phyloP scores from a whole-genome alignment of 2,113 vertebrate genomes.

The Ciconia maguari region DNA sequence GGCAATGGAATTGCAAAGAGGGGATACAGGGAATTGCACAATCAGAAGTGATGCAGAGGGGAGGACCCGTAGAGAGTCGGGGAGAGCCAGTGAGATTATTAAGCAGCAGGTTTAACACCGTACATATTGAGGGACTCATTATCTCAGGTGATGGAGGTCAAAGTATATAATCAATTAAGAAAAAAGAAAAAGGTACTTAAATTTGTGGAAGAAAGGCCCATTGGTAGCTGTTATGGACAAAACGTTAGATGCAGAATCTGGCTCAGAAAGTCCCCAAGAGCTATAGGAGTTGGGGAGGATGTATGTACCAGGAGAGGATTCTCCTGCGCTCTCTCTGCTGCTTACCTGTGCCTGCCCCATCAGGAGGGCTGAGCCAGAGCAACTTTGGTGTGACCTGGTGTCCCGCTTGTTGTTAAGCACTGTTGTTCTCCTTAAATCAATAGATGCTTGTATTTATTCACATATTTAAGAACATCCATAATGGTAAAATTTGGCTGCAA shows the following conservation, averaged over 20 bases:
- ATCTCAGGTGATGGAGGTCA: not conserved
- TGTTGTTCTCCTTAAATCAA: not conserved
- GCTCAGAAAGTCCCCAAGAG: not conserved
- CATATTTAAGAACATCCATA: not conserved
- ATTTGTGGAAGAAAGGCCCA: not conserved
- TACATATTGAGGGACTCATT: not conserved
- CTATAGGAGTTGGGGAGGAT: not conserved
- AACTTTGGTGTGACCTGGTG: not conserved
- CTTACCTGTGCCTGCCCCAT: fast-evolving
- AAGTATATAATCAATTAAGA: not conserved
- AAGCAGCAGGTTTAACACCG: not conserved
- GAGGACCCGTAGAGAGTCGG: not conserved
- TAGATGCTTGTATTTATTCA: not conserved
- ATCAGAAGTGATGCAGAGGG: not conserved
- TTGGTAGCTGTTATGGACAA: not conserved
- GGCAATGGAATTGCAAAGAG: not conserved
- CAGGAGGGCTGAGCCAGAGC: not conserved
- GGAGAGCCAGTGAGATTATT: not conserved
- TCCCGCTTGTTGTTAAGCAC: no score
- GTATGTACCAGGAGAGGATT: not conserved
- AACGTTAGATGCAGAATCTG: not conserved
- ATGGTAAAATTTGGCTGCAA: not conserved
- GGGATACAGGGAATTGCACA: not conserved
- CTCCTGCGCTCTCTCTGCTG: no score
- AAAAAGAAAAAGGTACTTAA: not conserved